Evolutionary conservation across 2,888 invertebrate species (phyloP).

Genomic region (Arenicola marina): DNA sequence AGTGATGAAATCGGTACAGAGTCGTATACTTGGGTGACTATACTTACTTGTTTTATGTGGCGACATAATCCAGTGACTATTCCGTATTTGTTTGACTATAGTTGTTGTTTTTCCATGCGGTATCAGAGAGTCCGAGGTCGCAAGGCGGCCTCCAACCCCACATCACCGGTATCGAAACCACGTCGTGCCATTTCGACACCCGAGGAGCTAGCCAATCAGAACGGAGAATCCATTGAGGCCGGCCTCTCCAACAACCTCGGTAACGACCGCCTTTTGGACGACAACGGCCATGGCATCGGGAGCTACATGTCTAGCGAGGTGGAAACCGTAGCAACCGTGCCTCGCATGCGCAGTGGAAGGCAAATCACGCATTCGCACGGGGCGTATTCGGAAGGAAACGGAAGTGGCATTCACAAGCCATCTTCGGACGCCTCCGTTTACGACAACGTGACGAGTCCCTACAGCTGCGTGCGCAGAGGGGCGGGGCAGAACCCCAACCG

Average conservation of each 20-base stretch:
- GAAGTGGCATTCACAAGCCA: conserved; percentile 6
- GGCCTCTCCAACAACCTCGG: background rate
- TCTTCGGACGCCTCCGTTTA: background rate
- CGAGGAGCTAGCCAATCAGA: conserved; percentile 37
- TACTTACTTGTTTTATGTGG: too few relatives aligned
- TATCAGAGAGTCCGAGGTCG: conserved; percentile 64
- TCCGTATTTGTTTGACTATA: too few relatives aligned
- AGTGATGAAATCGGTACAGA: too few relatives aligned
- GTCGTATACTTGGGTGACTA: too few relatives aligned
- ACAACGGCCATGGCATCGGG: background rate
- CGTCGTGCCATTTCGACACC: conserved; percentile 43
- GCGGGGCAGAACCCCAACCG: background rate
- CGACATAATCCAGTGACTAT: too few relatives aligned
- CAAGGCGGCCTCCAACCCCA: conserved; percentile 87
- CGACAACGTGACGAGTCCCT: background rate
- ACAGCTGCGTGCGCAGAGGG: too few relatives aligned
- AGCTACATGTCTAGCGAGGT: background rate
- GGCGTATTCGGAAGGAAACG: background rate
- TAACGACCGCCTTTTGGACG: conserved; percentile 8
- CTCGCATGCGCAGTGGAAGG: conserved; percentile 37
- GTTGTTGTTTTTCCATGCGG: too few relatives aligned
- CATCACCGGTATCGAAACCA: conserved; percentile 71
- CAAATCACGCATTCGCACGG: conserved; percentile 27
- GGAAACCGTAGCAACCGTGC: conserved; percentile 37
- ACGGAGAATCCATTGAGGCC: conserved; percentile 19